Evolutionary conservation across 1,140 invertebrate genomes (phyloP).

Genomic region (Orius insidiosus): DNA sequence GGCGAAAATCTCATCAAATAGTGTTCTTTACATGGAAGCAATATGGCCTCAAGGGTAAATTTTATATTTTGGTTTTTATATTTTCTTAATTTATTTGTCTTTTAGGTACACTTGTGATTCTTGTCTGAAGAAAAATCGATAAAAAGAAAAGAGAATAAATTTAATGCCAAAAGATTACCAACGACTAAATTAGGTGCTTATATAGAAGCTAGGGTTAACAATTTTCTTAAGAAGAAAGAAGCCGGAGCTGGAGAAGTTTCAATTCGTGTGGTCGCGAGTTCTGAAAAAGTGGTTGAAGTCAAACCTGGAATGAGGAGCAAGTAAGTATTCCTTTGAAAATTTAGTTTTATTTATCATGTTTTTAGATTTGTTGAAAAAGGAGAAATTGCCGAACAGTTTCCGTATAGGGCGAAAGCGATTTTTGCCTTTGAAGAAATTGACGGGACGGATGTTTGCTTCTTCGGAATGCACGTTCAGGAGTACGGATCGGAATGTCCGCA

Average conservation of each 20-base stretch:
- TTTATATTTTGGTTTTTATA: neutral
- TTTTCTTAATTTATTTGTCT: neutral
- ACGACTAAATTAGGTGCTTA: conserved; percentile 87
- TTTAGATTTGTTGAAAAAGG: conserved; percentile 75
- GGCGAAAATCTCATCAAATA: conserved; percentile 96
- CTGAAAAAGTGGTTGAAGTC: conserved; percentile 95
- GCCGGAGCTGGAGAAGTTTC: conserved; percentile 90
- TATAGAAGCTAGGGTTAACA: conserved; percentile 95
- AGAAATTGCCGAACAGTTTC: conserved; percentile 83
- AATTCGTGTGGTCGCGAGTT: conserved; percentile 92
- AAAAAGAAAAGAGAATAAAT: conserved; percentile 95
- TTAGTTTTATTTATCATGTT: too few species aligned
- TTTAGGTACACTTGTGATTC: conserved; percentile 79
- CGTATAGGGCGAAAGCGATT: conserved; percentile 92
- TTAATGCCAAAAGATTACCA: conserved; percentile 83
- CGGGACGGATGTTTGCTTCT: conserved; percentile 97
- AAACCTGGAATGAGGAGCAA: conserved; percentile 88
- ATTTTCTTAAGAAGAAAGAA: conserved; percentile 94
- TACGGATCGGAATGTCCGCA: conserved; percentile 90
- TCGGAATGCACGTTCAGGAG: conserved; percentile 99
- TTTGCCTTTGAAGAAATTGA: conserved; percentile 99
- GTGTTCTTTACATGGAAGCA: conserved; percentile 84
- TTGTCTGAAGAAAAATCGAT: conserved; percentile 83
- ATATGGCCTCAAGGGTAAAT: conserved; percentile 92
- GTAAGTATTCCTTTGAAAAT: too few species aligned